Evolutionary conservation across 2,797 vertebrate genomes (phyloP), one percentile per base, ranked within the genome.

Genomic region (Petrocephalus sullivani): DNA sequence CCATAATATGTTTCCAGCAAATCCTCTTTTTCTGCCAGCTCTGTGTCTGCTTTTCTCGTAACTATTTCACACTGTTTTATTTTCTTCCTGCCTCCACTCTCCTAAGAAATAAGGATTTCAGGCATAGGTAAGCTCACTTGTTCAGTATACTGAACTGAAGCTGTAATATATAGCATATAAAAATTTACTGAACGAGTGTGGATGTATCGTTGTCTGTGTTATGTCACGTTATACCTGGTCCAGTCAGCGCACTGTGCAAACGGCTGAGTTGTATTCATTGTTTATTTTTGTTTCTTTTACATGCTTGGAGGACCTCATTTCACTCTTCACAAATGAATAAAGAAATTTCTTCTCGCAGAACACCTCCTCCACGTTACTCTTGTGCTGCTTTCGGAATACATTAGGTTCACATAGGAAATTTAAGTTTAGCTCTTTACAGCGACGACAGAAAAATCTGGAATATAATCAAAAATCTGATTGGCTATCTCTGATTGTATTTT

Each of bases 21-120:
- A 91, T 89, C 85, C 90, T 91, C 88, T 87, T 87, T 87, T 90
- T 90, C 83, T 90, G 33, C 0, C 28, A 90, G 94, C 95, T 92
- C 88, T 94, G 95, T 96, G 92, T 94, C 67, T 94, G 91, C 90
- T 94, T 93, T 91, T 93, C 93, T 93, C 90, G 87, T 90, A 91
- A 88, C 87, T 90, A 86, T 87, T 49, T 91, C 90, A 88, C 54
- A 75, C 91, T 89, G 23, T 95, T 93, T 90, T 84, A 94, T 89
- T 89, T 28, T 90, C 84, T 86, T 93, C 91, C 94, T 93, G 92
- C 92, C 94, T 96, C 94, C 96, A 94, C 93, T 85, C 92, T 92
- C 93, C 91, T 91, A 96, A 99, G 98, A 97, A 99, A 99, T 97
- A 99, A 99, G 97, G 98, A 99, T 97, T 99, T 99, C 96, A 98